A percentile compares a stretch with the other conserved stretches of the same genome.
Conservation (phyloP, 2,797 vertebrate species). For the Micropoecilia bifurca region DNA sequence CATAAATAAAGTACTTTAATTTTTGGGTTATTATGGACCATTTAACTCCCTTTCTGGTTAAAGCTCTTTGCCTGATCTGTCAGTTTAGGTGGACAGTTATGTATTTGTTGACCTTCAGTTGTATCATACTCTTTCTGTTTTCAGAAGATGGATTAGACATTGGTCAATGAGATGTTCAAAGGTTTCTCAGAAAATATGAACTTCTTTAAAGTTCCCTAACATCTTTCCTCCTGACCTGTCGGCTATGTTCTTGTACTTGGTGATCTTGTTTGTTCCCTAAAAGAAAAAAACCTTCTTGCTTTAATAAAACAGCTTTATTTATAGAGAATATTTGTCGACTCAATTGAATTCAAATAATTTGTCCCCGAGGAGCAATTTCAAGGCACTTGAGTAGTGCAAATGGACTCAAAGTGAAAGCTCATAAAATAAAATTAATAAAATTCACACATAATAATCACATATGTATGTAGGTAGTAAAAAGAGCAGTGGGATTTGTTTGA, state of each 20-base stretch:
- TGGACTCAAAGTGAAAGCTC: no score
- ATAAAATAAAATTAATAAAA: no score
- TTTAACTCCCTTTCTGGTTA: neutral
- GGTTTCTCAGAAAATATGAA: neutral
- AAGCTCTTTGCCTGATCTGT: neutral
- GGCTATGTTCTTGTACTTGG: neutral
- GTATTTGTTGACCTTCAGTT: neutral
- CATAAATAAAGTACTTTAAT: neutral
- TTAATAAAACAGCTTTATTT: neutral
- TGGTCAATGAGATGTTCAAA: neutral
- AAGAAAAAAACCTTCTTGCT: neutral
- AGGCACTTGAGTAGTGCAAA: no score
- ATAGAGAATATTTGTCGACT: neutral
- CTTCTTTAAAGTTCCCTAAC: neutral
- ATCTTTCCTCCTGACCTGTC: neutral
- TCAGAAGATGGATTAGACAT: neutral
- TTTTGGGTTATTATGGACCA: neutral
- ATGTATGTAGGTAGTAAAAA: no score
- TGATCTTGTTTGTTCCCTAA: neutral
- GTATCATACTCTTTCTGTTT: neutral
- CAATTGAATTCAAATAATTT: no score
- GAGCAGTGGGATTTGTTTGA: no score
- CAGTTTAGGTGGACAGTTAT: neutral
- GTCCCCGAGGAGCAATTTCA: no score
- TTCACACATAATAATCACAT: no score